Conservation (phyloP, 1,140 invertebrate species). For the Rhyzopertha dominica region DNA sequence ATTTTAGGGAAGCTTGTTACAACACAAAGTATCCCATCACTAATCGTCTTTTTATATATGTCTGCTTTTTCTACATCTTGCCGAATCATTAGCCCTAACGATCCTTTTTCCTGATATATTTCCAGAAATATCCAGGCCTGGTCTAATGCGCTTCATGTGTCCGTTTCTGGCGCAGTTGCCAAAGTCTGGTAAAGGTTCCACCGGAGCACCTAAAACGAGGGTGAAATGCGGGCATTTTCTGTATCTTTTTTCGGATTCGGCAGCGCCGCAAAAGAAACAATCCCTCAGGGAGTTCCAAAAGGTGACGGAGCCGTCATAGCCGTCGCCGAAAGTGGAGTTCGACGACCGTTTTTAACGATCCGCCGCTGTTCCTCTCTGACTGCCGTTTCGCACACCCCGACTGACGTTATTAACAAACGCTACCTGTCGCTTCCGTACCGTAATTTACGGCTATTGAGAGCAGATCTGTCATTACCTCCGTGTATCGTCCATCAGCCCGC, state of each 20-base stretch:
- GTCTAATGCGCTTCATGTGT: conserved; percentile 32
- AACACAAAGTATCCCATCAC: no score
- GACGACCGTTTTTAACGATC: conserved; percentile 4
- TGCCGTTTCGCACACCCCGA: conserved; percentile 2
- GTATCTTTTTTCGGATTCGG: no score
- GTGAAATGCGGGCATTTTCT: no score
- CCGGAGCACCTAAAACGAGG: no score
- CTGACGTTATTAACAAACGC: conserved; percentile 18
- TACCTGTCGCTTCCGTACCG: conserved; percentile 31
- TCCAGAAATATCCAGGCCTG: conserved; percentile 17
- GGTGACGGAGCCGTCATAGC: conserved; percentile 13
- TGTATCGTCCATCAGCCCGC: conserved; percentile 29
- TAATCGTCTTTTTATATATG: no score
- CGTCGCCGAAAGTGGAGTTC: no score
- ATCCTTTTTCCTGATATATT: conserved; percentile 34
- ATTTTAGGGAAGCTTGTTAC: no score
- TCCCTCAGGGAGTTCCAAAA: no score
- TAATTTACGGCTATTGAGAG: conserved; percentile 33
- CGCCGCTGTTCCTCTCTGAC: conserved; percentile 6
- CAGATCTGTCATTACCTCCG: conserved; percentile 34
- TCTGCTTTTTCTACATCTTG: no score
- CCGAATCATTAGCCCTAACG: conserved; percentile 35
- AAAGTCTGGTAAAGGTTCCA: background rate
- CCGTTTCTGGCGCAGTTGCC: no score
- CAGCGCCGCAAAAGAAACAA: no score